phyloP scores from a whole-genome alignment of 2,797 vertebrate species.

The Pipistrellus pipistrellus region DNA sequence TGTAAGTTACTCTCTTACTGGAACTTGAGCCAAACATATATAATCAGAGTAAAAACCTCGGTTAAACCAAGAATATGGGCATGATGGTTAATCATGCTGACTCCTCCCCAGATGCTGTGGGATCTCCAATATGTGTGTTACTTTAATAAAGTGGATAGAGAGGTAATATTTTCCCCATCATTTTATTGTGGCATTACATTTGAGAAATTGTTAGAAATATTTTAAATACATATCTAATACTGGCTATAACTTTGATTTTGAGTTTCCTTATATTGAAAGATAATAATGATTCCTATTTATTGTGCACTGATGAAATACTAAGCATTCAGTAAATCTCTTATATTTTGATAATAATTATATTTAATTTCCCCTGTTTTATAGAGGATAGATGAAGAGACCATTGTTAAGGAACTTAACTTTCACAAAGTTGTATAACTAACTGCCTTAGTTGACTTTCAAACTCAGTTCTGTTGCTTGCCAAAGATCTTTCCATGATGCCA shows the following conservation, averaged over 20 bases:
- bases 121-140: neutral
- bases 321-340: neutral
- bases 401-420: constrained; percentile 25
- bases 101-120: neutral
- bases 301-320: neutral
- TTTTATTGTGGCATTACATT: constrained; percentile 15
- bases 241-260: constrained; percentile 44
- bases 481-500: constrained; percentile 14
- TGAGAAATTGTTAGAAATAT: constrained; percentile 18
- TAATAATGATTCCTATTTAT: neutral
- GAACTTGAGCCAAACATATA: neutral
- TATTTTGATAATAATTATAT: constrained; percentile 4
- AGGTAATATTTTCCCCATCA: neutral
- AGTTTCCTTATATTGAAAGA: constrained; percentile 8
- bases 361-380: constrained; percentile 15
- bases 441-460: constrained; percentile 38
- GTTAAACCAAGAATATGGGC: neutral
- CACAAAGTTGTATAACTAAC: neutral
- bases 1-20: constrained; percentile 48
- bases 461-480: neutral
- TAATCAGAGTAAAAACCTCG: neutral
- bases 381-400: neutral
- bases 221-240: constrained; percentile 3
- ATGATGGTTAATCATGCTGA: neutral
- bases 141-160: constrained; percentile 1